Base-by-base conservation (phyloP, 2,888 invertebrate species). In the Aleiodes testaceus region DNA sequence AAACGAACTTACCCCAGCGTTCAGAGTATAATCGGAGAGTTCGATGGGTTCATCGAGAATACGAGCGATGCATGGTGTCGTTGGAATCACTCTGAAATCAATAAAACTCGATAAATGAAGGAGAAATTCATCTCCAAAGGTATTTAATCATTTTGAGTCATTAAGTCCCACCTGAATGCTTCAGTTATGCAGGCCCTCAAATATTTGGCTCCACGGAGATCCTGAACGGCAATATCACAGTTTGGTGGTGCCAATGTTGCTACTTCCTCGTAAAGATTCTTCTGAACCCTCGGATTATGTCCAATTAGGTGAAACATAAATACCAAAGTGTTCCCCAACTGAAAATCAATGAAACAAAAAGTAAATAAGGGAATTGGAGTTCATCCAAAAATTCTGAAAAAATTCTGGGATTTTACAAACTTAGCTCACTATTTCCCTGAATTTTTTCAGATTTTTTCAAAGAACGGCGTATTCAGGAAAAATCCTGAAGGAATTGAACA, bases 311-410 rank as follows among this genome's bases (percentile, higher is more conserved):
- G 92, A 66, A 96, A 88, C 14, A 95, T 88, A 81, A 96, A 96
- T 3, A 94, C 91, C 67, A 96, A 86, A 36, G 94, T 95, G 86
- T 95, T 95, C 22, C 95, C 94, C 73, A 94, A 87, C 94, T 94
- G 89, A 55, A 61, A 69, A 64, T 52, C 22, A 20, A 50, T 30
- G 18, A 42, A 16, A n/a, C n/a, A n/a, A n/a, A n/a, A n/a, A n/a
- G n/a, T n/a, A n/a, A n/a, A n/a, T n/a, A n/a, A n/a, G n/a, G n/a
- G n/a, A n/a, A n/a, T n/a, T n/a, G n/a, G n/a, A n/a, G n/a, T n/a
- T n/a, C n/a, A n/a, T n/a, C n/a, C n/a, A n/a, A n/a, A n/a, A n/a
- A n/a, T n/a, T n/a, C n/a, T n/a, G n/a, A n/a, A n/a, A n/a, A n/a
- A n/a, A n/a, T n/a, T n/a, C n/a, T n/a, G n/a, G n/a, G n/a, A n/a